Evolutionary conservation across 2,888 invertebrate genomes (phyloP), one percentile per base, ranked within the genome.

Genomic region (Troglohyphantes excavatus): DNA sequence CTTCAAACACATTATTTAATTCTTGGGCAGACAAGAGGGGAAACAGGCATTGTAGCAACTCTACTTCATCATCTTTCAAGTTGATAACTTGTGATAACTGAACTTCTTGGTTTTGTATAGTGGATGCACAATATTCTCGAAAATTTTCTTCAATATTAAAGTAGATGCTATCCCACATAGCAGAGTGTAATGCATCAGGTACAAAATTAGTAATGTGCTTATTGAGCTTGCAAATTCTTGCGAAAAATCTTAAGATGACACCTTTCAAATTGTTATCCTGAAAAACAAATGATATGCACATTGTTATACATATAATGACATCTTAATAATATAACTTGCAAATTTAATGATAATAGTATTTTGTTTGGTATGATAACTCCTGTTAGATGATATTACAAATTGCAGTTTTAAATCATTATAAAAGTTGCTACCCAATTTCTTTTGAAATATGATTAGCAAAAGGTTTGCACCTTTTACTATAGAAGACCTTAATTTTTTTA

Each of bases 41-140:
- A 46, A 63, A 78, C 21, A 84, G 21, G 17, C 70, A 63, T 26
- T 78, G 46, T 19, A 90, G 26, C n/a, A 46, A 67, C 5, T 65
- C 39, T 0, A 70, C 9, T 78, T 90, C 89, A 21, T 59, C 43
- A 29, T 90, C 76, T 27, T 53, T 72, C 17, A 90, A 78, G 72
- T 5, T 39, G 17, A 13, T 13, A n/a, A 84, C 2, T 19, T 19
- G 46, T 27, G 72, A 19, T 27, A 26, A 2, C 21, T 13, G 17
- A 29, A n/a, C 11, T 27, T n/a, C n/a, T 70, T 33, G 29, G 27
- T 23, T 2, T 53, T 13, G 1, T n/a, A 53, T 13, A n/a, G 11
- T 65, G 23, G 1, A 29, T 76, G 53, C 21, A 61, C 23, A 33
- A 65, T 23, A 59, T 46, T 53, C 26, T 61, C 81, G 33, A 23